phyloP scores from a whole-genome alignment of 2,888 invertebrate genomes.

The Calameuta pallipes region DNA sequence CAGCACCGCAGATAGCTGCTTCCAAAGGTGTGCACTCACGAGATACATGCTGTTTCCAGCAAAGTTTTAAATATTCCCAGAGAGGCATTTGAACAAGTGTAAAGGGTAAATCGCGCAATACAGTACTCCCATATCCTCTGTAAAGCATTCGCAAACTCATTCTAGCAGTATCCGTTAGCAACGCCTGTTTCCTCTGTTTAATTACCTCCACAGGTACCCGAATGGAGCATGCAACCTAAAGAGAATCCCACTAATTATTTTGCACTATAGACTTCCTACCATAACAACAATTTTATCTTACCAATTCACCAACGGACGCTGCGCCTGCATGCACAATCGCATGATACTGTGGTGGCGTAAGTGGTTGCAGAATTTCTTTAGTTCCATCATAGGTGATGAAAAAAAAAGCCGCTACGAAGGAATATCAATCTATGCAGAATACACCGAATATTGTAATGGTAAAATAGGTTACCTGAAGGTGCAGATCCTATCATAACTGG shows the following conservation, averaged over 20 bases:
- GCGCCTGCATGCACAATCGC: conserved; percentile 84
- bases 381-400: conserved; percentile 89
- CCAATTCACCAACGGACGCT: conserved; percentile 89
- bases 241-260: conserved; percentile 24
- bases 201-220: conserved; percentile 96
- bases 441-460: not conserved
- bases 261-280: not conserved
- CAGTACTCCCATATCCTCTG: conserved; percentile 82
- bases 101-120: conserved; percentile 90
- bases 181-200: conserved; percentile 92
- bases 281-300: conserved; percentile 57
- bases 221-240: conserved; percentile 86
- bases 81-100: conserved; percentile 95
- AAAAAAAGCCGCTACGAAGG: conserved; percentile 74
- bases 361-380: conserved; percentile 73
- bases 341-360: conserved; percentile 70
- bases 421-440: conserved; percentile 8
- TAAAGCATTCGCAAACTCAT: conserved; percentile 68
- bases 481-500: conserved; percentile 86
- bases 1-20: conserved; percentile 87
- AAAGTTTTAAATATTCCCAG: conserved; percentile 90
- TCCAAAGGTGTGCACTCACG: conserved; percentile 73
- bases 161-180: conserved; percentile 59
- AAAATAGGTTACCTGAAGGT: conserved; percentile 73
- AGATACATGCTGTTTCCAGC: conserved; percentile 62